Base-by-base conservation (phyloP, 2,113 vertebrate genomes). In the Sitta europaea region DNA sequence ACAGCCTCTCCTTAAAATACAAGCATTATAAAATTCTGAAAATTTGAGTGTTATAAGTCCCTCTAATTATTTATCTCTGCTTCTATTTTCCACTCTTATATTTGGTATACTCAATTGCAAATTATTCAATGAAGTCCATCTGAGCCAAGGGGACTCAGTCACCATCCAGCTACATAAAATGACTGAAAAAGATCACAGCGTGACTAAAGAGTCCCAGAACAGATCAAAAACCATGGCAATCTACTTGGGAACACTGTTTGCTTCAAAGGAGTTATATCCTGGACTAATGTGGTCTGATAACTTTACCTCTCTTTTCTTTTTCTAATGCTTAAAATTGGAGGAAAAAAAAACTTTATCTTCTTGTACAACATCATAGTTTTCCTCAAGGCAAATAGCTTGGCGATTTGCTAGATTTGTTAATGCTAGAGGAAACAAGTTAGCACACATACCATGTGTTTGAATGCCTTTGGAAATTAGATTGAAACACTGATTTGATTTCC, bases 341-440 rank as follows among this genome's bases (percentile, higher is more conserved):
- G 90, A 75, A 97, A 95, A 93, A 90, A 98, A 94, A 47, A 94
- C 51, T 96, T 94, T 92, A 95, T 96, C 96, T 97, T 96, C 89
- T 92, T 75, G 75, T 96, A 95, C 78, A 94, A 91, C 92, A 97
- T 93, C 96, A 95, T 57, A 81, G 94, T 55, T 91, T 97, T 98
- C 97, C 85, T 67, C 85, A 95, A 97, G 95, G 95, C 96, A 80
- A 81, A 95, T 92, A 98, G 95, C 91, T 77, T 95, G 90, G 96
- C 90, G 95, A 97, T 98, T 98, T 97, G 86, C 93, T 95, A 78
- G 90, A 96, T 95, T 94, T 98, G 96, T 97, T 96, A 97, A 97
- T 95, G 97, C 94, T 98, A 95, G 97, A 97, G 95, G 86, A 97
- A 98, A 97, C 97, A 98, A 98, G 97, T 97, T 94, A 95, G 95